These are phyloP conservation scores for Azemiops feae DNA, from an alignment of 2,113 vertebrate genomes.

Conservation along the genomic window DNA sequence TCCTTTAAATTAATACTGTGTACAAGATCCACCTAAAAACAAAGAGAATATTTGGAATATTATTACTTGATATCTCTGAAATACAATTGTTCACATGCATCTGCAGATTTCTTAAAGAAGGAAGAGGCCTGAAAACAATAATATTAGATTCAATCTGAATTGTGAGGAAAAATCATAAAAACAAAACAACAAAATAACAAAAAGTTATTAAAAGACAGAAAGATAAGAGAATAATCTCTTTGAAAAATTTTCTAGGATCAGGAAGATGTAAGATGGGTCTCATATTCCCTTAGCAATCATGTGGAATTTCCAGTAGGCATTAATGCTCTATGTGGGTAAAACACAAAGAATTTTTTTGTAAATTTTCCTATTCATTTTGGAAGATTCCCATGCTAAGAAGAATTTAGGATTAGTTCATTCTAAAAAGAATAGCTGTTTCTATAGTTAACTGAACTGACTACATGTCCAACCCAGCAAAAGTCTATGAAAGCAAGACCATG, in stretches of 20 bases:
- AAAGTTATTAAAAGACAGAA: neutral
- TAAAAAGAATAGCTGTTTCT: neutral
- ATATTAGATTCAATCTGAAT: neutral
- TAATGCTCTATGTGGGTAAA: neutral
- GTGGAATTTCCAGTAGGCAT: neutral
- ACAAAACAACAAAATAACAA: neutral
- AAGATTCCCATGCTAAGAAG: neutral
- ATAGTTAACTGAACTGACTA: neutral
- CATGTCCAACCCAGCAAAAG: neutral
- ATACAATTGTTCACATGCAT: neutral
- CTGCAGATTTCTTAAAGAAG: neutral
- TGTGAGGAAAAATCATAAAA: neutral
- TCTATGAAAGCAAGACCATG: neutral
- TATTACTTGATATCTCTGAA: constrained; percentile 8
- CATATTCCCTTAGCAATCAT: constrained; percentile 5
- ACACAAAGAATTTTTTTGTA: neutral
- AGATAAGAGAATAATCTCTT: neutral
- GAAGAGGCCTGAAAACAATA: neutral
- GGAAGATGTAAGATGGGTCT: neutral
- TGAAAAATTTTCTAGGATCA: neutral
- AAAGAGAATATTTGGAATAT: constrained; percentile 24
- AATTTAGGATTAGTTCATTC: neutral
- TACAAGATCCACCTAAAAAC: neutral
- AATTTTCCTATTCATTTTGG: neutral
- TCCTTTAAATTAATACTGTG: constrained; percentile 30